These are phyloP conservation scores for Parasteatoda lunata DNA, from an alignment of 2,888 invertebrate species.

Conservation along the genomic window DNA sequence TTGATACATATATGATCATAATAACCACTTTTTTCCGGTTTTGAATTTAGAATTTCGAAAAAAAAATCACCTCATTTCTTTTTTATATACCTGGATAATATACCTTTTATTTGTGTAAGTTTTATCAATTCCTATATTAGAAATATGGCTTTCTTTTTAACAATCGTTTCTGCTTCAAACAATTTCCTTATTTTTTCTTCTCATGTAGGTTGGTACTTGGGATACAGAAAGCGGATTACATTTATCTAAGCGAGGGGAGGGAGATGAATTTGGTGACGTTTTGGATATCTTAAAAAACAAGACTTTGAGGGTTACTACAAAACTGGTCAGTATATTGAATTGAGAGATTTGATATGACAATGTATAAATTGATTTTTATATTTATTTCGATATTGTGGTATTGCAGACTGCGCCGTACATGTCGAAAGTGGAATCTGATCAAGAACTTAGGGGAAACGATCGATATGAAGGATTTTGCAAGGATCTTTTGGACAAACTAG, in stretches of 20 bases:
- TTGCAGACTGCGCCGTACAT: slow-evolving; percentile 89
- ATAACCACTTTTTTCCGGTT: too few relatives aligned
- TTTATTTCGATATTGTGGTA: not conserved
- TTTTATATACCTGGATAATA: too few relatives aligned
- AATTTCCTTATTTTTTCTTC: too few relatives aligned
- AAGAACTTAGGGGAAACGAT: slow-evolving; percentile 86
- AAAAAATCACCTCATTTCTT: too few relatives aligned
- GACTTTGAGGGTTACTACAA: slow-evolving; percentile 88
- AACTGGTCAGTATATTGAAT: slow-evolving; percentile 78
- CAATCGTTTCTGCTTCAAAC: too few relatives aligned
- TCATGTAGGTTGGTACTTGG: slow-evolving; percentile 16
- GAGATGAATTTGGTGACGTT: slow-evolving; percentile 8
- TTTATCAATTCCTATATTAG: too few relatives aligned
- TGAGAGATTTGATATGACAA: not conserved
- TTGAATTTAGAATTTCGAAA: too few relatives aligned
- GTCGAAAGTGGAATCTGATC: slow-evolving; percentile 85
- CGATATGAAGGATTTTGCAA: slow-evolving; percentile 91
- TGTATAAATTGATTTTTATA: not conserved
- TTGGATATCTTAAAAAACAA: slow-evolving; percentile 79
- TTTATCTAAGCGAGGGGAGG: too few relatives aligned
- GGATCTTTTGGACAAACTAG: slow-evolving; percentile 87
- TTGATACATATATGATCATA: too few relatives aligned
- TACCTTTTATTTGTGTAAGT: too few relatives aligned
- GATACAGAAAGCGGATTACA: slow-evolving; percentile 33
- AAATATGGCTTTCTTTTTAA: too few relatives aligned